Base-by-base conservation (phyloP, 2,888 invertebrate genomes). In the Steinernema carpocapsae region DNA sequence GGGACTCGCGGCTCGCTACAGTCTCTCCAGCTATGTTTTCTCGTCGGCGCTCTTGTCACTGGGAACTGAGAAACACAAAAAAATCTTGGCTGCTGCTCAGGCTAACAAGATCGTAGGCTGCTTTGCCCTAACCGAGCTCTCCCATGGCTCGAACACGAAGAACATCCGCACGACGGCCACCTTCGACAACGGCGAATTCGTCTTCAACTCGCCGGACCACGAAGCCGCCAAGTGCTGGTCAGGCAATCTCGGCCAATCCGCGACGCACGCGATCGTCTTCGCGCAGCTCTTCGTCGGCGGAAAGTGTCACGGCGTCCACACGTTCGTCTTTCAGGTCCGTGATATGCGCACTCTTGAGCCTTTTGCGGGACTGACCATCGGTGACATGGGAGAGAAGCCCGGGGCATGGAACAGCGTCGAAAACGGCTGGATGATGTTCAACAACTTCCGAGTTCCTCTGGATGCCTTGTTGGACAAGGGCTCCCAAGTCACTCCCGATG, bases 351-450 rank as follows among this genome's bases (percentile, higher is more conserved):
- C 93, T 0, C 88, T 93, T 84, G 86, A 91, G 72, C 91, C 94
- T 0, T 91, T 90, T 12, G 48, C 43, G 10, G 45, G 95, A 0
- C 91, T 97, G 0, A 91, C 91, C 0, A 93, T 95, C 0, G 95
- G 95, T 0, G 96, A 97, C 88, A 91, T 97, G 89, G 97, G 97
- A 0, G 93, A 93, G 88, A 97, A 97, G 89, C 90, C 94, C 52
- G 95, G 94, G 0, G 79, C 74, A 19, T 90, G 94, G 10, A 94
- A 96, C 88, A 95, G 94, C 1, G 89, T 96, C 51, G 97, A 97
- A 88, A 97, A 97, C 90, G 97, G 97, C 12, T 83, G 83, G 83
- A 78, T 82, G 78, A 76, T 76, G 64, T 83, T 83, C 72, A 77
- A 78, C 87, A 92, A 94, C 84, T 94, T 94, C 88, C 91, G 93